Evolutionary conservation across 2,888 invertebrate species (phyloP).

Genomic region (Gibbula magus): DNA sequence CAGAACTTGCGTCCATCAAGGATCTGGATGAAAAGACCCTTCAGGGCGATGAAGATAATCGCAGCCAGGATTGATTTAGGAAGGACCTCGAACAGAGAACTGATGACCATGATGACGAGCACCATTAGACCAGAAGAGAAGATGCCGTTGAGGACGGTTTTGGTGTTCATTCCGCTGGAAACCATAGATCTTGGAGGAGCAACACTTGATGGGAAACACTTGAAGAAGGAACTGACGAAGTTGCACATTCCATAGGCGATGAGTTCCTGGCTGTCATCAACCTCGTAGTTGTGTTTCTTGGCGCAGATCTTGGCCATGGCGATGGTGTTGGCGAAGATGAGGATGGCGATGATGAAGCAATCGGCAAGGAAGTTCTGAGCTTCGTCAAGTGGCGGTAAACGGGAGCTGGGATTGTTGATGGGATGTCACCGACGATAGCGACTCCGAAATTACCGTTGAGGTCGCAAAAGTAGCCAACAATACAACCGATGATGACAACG

Average conservation of each 20-base stretch:
- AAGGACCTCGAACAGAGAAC: conserved; percentile 67
- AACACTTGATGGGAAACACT: conserved; percentile 75
- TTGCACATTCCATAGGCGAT: conserved; percentile 75
- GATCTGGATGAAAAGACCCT: conserved; percentile 80
- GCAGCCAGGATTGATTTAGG: conserved; percentile 74
- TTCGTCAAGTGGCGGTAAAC: conserved; percentile 60
- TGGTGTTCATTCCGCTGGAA: conserved; percentile 70
- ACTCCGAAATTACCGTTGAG: conserved; percentile 54
- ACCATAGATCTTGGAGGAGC: conserved; percentile 73
- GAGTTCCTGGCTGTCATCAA: conserved; percentile 75
- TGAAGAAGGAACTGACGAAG: conserved; percentile 73
- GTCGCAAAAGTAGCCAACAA: conserved; percentile 60
- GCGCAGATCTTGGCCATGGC: conserved; percentile 75
- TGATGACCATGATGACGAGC: conserved; percentile 68
- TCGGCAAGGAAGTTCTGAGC: conserved; percentile 62
- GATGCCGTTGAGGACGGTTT: conserved; percentile 63
- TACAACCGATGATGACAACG: conserved; percentile 65
- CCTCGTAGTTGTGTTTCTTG: conserved; percentile 74
- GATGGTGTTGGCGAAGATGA: conserved; percentile 72
- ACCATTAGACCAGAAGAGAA: conserved; percentile 67
- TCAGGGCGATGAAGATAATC: conserved; percentile 75
- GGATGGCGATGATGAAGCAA: conserved; percentile 68
- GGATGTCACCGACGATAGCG: conserved; percentile 63
- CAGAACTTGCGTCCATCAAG: conserved; percentile 83
- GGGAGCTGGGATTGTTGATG: conserved; percentile 66